Evolutionary conservation across 2,888 invertebrate species (phyloP), one percentile per base, ranked within the genome.

Genomic region (Coleophora deauratella): DNA sequence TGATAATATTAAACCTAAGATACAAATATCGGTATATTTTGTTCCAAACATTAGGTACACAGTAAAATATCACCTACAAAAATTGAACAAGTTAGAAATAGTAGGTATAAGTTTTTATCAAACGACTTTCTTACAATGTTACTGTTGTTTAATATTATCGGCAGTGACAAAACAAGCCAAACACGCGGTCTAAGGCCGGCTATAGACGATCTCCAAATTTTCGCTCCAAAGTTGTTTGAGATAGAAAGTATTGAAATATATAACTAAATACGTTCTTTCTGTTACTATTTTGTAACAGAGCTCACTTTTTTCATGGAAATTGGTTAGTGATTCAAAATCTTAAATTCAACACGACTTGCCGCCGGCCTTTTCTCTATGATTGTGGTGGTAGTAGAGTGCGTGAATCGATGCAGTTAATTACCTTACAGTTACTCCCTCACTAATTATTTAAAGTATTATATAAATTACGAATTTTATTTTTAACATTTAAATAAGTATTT

Each of bases 1-100:
- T 60, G 61, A 65, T 67, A 60, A 59, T 59, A 59, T 77, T 71
- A 64, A 68, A 72, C 68, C 76, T 79, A 78, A 66, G 63, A 72
- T 76, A 78, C 66, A 74, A 71, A 75, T 64, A 59, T 65, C 63
- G 72, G 72, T 80, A 82, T 68, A 75, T 71, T 69, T 76, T 72
- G 67, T 70, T 76, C 72, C 72, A 78, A 82, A 82, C 72, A 78
- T 74, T 69, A 77, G 74, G 76, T 80, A 81, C 77, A 74, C 71
- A 70, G 70, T 81, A 82, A 73, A n/a, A 81, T 75, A 79, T 80
- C 72, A 74, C 67, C 82, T 82, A 84, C 81, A 82, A 84, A n/a
- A 84, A 81, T 84, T 82, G 82, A 82, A 82, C 82, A 78, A 81
- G 78, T 82, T 79, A 80, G 80, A 84, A 79, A 82, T 78, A 79